Evolutionary conservation across 2,113 vertebrate genomes (phyloP).

Genomic region (Erinaceus europaeus): DNA sequence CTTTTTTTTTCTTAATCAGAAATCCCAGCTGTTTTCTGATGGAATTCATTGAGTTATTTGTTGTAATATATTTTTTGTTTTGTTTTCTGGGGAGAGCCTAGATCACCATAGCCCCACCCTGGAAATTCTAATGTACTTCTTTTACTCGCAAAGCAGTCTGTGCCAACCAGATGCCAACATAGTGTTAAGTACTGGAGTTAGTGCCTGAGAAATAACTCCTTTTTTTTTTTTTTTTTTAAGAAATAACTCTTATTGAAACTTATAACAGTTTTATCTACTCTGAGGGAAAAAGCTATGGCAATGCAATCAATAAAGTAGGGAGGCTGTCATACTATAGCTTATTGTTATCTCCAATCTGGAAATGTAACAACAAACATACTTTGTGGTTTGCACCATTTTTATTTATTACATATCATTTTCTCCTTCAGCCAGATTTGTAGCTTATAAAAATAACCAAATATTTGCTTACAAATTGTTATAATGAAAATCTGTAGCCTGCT

Average conservation of each 20-base stretch:
- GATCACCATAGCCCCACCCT: too few species aligned
- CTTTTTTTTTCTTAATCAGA: too few species aligned
- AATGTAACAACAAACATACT: slow-evolving; percentile 59
- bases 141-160: not conserved
- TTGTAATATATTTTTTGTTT: too few species aligned
- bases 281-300: slow-evolving; percentile 19
- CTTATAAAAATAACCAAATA: slow-evolving; percentile 76
- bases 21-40: too few species aligned
- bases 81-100: too few species aligned
- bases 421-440: slow-evolving; percentile 69
- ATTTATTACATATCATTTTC: slow-evolving; percentile 64
- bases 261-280: slow-evolving; percentile 46
- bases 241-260: slow-evolving; percentile 38
- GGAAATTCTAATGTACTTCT: too few species aligned
- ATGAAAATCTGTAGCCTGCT: slow-evolving; percentile 75
- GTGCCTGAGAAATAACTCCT: slow-evolving; percentile 12
- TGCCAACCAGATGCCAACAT: not conserved
- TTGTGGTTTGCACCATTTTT: slow-evolving; percentile 51
- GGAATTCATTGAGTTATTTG: too few species aligned
- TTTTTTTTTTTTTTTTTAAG: too few species aligned
- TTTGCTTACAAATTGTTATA: slow-evolving; percentile 75
- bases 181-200: not conserved
- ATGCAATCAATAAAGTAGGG: slow-evolving; percentile 28
- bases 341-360: slow-evolving; percentile 57
- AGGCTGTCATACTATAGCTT: slow-evolving; percentile 33